phyloP scores from a whole-genome alignment of 2,888 invertebrate species.

The Argyresthia albistria region DNA sequence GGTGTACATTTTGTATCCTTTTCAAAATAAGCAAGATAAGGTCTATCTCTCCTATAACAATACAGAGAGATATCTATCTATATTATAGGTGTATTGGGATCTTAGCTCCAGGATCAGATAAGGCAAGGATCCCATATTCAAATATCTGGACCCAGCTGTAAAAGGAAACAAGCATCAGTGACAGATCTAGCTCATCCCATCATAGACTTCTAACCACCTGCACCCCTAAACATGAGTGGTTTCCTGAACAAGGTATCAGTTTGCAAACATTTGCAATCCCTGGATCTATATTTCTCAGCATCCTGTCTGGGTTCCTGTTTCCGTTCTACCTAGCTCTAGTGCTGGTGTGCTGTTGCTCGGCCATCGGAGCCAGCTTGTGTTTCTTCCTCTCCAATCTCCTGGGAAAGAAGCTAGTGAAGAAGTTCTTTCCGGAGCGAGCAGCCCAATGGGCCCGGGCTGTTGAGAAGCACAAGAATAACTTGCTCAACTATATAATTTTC shows the following conservation, averaged over 20 bases:
- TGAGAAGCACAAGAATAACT: slow-evolving; percentile 86
- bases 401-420: slow-evolving; percentile 87
- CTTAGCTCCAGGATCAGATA: too few species aligned
- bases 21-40: slow-evolving; percentile 23
- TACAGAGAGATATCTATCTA: background rate
- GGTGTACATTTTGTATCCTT: slow-evolving; percentile 98
- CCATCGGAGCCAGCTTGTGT: slow-evolving; percentile 95
- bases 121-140: too few species aligned
- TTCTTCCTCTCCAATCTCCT: slow-evolving; percentile 93
- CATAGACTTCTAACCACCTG: background rate
- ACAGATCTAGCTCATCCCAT: too few species aligned
- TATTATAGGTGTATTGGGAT: too few species aligned
- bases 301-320: slow-evolving; percentile 96
- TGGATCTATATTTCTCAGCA: slow-evolving; percentile 97
- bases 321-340: slow-evolving; percentile 91
- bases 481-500: slow-evolving; percentile 97
- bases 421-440: slow-evolving; percentile 91
- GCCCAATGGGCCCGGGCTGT: slow-evolving; percentile 89
- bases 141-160: too few species aligned
- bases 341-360: slow-evolving; percentile 94
- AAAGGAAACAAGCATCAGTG: too few species aligned
- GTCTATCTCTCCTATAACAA: background rate
- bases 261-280: slow-evolving; percentile 99
- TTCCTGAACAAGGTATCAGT: slow-evolving; percentile 69
- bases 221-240: slow-evolving; percentile 2